Conservation (phyloP, 2,888 invertebrate genomes). For the Sipha maydis region DNA sequence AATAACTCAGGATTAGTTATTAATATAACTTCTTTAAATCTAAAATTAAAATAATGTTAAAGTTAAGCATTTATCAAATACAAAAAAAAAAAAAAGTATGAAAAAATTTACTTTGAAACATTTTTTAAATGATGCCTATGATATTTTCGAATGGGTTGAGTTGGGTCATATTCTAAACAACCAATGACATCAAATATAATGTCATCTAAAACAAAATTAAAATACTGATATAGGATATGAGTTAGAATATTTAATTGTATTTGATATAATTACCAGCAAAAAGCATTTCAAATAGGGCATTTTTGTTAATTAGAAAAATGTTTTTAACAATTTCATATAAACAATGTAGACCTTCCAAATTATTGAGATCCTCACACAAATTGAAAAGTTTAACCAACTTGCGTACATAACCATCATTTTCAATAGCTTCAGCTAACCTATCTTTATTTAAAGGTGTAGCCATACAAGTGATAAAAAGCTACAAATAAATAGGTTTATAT, state of each 20-base stretch:
- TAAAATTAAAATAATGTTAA: slow-evolving; percentile 62
- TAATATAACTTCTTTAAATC: slow-evolving; percentile 92
- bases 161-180: slow-evolving; percentile 97
- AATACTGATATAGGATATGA: background rate
- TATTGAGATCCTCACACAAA: slow-evolving; percentile 96
- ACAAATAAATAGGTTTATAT: slow-evolving; percentile 64
- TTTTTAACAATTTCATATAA: slow-evolving; percentile 98
- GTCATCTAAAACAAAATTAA: slow-evolving; percentile 72
- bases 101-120: slow-evolving; percentile 75
- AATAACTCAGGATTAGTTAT: slow-evolving; percentile 94
- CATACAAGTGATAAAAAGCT: slow-evolving; percentile 85
- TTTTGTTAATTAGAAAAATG: slow-evolving; percentile 97
- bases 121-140: slow-evolving; percentile 96
- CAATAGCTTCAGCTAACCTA: slow-evolving; percentile 91
- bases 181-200: slow-evolving; percentile 98
- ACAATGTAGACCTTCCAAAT: slow-evolving; percentile 92
- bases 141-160: slow-evolving; percentile 83
- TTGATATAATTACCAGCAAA: slow-evolving; percentile 76
- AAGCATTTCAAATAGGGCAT: slow-evolving; percentile 96
- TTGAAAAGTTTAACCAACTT: slow-evolving; percentile 95
- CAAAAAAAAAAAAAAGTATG: background rate
- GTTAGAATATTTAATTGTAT: background rate
- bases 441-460: slow-evolving; percentile 92
- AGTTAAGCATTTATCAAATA: slow-evolving; percentile 9
- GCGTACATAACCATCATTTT: slow-evolving; percentile 93